A percentile compares a stretch with the other conserved stretches of the same genome.
Conservation (phyloP, 2,113 vertebrate genomes). For the Stomatorhinus ivindoensis region DNA sequence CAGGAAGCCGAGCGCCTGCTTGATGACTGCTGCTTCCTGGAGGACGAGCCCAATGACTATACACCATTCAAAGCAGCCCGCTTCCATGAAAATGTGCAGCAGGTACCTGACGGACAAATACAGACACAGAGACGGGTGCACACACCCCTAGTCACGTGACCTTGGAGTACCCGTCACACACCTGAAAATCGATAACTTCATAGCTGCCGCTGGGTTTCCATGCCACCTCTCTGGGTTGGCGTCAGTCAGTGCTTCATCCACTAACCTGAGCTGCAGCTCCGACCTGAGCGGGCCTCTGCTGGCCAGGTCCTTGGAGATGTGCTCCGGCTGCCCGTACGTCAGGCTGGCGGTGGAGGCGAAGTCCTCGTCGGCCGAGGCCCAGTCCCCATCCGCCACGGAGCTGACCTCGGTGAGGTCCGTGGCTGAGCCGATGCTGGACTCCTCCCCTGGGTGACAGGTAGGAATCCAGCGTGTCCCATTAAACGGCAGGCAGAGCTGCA, state of each 20-base stretch:
- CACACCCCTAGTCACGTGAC: neutral
- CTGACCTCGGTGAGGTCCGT: constrained; percentile 94
- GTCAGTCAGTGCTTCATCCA: neutral
- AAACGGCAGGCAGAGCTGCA: neutral
- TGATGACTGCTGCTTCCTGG: constrained; percentile 76
- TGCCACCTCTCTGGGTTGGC: neutral
- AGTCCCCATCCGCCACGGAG: constrained; percentile 91
- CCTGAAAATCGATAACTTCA: neutral
- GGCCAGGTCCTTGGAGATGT: constrained; percentile 89
- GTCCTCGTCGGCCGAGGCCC: constrained; percentile 93
- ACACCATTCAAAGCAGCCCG: constrained; percentile 93
- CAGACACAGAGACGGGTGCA: neutral
- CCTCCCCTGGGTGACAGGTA: constrained; percentile 66
- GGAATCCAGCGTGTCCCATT: neutral
- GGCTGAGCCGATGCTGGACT: constrained; percentile 92
- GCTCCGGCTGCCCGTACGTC: constrained; percentile 89
- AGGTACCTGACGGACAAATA: constrained; percentile 66
- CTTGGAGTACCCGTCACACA: neutral
- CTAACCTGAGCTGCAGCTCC: constrained; percentile 91
- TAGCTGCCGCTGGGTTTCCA: neutral
- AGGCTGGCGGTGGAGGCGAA: constrained; percentile 74
- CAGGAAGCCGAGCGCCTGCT: constrained; percentile 74
- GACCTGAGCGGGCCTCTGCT: constrained; percentile 93
- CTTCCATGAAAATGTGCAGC: constrained; percentile 92
- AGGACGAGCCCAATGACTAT: constrained; percentile 84